A percentile compares a stretch with the other conserved stretches of the same genome.
Evolutionary conservation across 1,140 invertebrate genomes (phyloP).

Genomic region (Ceratoteleas bidentatus): DNA sequence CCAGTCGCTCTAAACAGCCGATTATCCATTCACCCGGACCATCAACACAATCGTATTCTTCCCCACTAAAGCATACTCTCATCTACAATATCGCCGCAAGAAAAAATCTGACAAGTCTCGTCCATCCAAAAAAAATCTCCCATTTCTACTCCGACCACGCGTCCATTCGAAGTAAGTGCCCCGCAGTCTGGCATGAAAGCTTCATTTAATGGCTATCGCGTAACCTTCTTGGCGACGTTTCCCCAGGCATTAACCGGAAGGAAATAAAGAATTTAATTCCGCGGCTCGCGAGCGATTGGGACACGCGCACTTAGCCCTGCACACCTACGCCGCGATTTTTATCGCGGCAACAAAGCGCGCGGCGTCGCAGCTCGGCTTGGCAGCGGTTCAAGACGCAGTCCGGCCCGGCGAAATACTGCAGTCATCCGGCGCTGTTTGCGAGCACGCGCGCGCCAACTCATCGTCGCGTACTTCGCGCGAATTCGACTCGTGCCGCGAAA

Average conservation of each 20-base stretch:
- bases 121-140: too few relatives aligned
- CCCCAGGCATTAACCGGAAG: not conserved
- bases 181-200: too few relatives aligned
- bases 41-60: too few relatives aligned
- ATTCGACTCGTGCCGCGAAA: constrained; percentile 55
- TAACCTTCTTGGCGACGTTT: not conserved
- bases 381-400: constrained; percentile 62
- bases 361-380: constrained; percentile 47
- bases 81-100: too few relatives aligned
- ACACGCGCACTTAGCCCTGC: constrained; percentile 45
- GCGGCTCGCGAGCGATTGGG: constrained; percentile 10
- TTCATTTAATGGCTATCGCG: not conserved
- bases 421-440: constrained; percentile 47
- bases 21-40: too few relatives aligned
- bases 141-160: too few relatives aligned
- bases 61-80: too few relatives aligned
- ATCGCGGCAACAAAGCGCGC: constrained; percentile 51
- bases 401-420: constrained; percentile 62
- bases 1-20: too few relatives aligned
- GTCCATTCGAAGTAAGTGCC: too few relatives aligned
- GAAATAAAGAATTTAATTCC: not conserved
- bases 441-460: constrained; percentile 8
- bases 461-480: too few relatives aligned
- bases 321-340: constrained; percentile 47
- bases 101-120: too few relatives aligned